Base-by-base conservation (phyloP, 2,797 vertebrate genomes). In the Tapirus indicus region DNA sequence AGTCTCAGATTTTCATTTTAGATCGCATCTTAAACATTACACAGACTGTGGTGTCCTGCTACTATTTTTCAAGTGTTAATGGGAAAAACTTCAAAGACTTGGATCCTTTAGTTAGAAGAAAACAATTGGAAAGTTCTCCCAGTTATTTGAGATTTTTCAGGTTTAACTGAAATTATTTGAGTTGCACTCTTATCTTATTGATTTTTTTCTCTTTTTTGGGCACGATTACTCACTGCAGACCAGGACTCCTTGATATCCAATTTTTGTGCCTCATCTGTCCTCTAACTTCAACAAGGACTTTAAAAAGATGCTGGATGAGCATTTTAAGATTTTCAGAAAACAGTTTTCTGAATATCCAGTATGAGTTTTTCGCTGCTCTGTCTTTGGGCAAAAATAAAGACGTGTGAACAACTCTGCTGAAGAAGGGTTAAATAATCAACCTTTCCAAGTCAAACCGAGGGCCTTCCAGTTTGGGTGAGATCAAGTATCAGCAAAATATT, bases 401-500 rank as follows among this genome's bases (percentile, higher is more conserved):
- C 21, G 49, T 52, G 72, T 58, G 78, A 80, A 79, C 75, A 94
- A 89, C 71, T 69, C 58, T 77, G 47, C 35, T 54, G 66, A 78
- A 93, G 29, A 95, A 88, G 86, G 96, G 68, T 77, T 85, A 93
- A 94, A 94, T 84, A 25, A 86, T 88, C 44, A 92, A 44, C 27
- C 3, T 84, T 88, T 82, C 52, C 29, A 47, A 93, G 85, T 60
- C 88, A 87, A 88, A 94, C 25, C 0, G 0, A 87, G 66, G 56
- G 35, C 64, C 69, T 96, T 44, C 10, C 58, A 25, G 58, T 93
- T 96, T 88, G 91, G 54, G 72, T 27, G 71, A 96, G 91, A 96
- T 97, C 84, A 97, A 93, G 60, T 97, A 96, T 96, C 91, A 95
- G 95, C 54, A 93, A 95, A 96, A 88, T 60, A 78, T 89, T 96